Percentiles rank a stretch among this genome's conserved stretches.
These are phyloP conservation scores for Bradypodion pumilum DNA, from an alignment of 2,797 vertebrate species.

Conservation along the genomic window DNA sequence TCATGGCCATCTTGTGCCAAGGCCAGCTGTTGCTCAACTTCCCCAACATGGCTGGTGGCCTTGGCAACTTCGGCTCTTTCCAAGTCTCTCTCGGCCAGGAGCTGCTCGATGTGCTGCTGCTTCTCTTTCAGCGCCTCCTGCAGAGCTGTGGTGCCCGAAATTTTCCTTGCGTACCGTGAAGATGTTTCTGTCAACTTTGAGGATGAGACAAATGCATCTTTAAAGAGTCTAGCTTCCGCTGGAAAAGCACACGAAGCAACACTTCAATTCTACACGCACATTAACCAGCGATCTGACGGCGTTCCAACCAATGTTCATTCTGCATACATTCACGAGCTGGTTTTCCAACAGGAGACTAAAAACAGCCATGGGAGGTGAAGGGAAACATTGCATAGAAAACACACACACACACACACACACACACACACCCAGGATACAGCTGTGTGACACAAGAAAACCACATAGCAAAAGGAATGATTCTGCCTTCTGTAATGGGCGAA, in stretches of 20 bases:
- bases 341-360: background rate
- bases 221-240: constrained; percentile 22
- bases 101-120: constrained; percentile 98
- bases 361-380: background rate
- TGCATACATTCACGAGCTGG: background rate
- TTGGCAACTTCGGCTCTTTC: constrained; percentile 97
- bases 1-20: constrained; percentile 92
- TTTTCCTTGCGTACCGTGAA: constrained; percentile 94
- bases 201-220: constrained; percentile 46
- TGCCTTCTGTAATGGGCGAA: background rate
- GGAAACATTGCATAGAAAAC: too few relatives aligned
- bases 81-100: constrained; percentile 94
- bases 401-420: too few relatives aligned
- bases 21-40: constrained; percentile 91
- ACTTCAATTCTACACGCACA: background rate
- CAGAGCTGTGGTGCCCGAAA: constrained; percentile 95
- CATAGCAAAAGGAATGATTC: background rate
- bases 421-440: background rate
- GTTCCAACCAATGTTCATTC: background rate
- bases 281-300: background rate
- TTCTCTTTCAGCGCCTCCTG: constrained; percentile 99
- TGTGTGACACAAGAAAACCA: background rate
- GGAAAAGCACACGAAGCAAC: background rate
- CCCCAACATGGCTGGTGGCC: constrained; percentile 93
- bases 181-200: constrained; percentile 96